These are phyloP conservation scores for Philypnodon macrostomus DNA, from an alignment of 2,797 vertebrate species.

Conservation along the genomic window DNA sequence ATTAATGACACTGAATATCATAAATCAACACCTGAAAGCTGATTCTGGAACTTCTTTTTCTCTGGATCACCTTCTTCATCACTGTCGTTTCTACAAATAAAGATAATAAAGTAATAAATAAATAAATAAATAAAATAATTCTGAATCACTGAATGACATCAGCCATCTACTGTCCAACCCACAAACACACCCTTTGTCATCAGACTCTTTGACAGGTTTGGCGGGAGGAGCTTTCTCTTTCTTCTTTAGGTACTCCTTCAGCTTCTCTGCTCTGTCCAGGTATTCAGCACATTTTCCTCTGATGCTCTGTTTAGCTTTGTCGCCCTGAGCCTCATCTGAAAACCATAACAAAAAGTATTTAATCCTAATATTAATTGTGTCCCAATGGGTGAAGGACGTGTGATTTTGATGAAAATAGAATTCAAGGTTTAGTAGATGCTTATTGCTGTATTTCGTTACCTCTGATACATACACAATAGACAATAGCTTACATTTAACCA, in stretches of 20 bases:
- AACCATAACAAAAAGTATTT: neutral
- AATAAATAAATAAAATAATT: too few species aligned
- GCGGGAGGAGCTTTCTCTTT: constrained; percentile 84
- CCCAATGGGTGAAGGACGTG: too few species aligned
- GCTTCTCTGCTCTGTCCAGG: constrained; percentile 92
- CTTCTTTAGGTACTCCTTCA: constrained; percentile 95
- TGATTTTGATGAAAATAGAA: too few species aligned
- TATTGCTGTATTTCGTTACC: neutral
- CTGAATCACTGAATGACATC: constrained; percentile 12
- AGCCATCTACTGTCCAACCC: constrained; percentile 26
- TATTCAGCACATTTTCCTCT: constrained; percentile 91
- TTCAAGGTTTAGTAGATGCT: neutral
- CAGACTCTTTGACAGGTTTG: constrained; percentile 94
- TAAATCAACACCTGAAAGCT: constrained; percentile 86
- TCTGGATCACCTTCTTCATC: constrained; percentile 94
- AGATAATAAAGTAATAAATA: neutral
- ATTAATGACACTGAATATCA: neutral
- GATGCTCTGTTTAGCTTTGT: constrained; percentile 93
- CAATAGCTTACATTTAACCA: constrained; percentile 87
- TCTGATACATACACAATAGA: neutral
- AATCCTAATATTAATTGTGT: too few species aligned
- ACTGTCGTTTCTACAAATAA: constrained; percentile 87
- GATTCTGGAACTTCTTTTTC: constrained; percentile 97
- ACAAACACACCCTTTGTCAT: constrained; percentile 91
- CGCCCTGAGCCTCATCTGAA: constrained; percentile 93